Evolutionary conservation across 2,888 invertebrate genomes (phyloP), one percentile per base, ranked within the genome.

Genomic region (Drosophila niveifrons): DNA sequence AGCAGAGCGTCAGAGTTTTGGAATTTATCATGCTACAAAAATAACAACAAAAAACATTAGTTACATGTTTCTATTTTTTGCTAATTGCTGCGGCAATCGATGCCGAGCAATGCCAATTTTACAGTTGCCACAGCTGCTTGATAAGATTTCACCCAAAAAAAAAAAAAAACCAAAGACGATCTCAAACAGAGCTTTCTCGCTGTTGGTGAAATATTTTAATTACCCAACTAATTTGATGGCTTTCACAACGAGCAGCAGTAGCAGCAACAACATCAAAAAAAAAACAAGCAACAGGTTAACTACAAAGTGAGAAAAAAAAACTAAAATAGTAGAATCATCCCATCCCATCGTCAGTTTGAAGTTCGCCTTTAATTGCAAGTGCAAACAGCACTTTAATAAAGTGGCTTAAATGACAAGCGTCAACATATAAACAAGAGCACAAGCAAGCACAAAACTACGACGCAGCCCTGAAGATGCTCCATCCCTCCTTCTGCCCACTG

Each of bases 131-230:
- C 31, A 46, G 50, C 70, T 57, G 63, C 72, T 77, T 82, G 82
- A 82, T 82, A 82, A 82, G 83, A 76, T 82, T 82, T 83, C 88
- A 70, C 88, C 72, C 36, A 75, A 81, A 63, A 13, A 50, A 15
- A 7, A 8, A 15, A 39, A 13, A 41, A 8, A 13, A 23, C 23
- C 6, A 41, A 36, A 36, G n/a, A 11, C 36, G 36, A 36, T 36
- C 36, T 47, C 7, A 41, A n/a, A 63, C 69, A 76, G 71, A 83
- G 86, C 83, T 87, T 83, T 83, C 88, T 36, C 36, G 36, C 36
- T 36, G 75, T 66, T 67, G 56, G 18, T 67, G 47, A 44, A 31
- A 50, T 57, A 50, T 46, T 73, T 66, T 76, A 76, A 78, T 76
- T 73, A 70, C 57, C 59, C 50, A 53, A 39, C 56, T 36, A 39